Conservation (phyloP, 2,888 invertebrate species). For the Sphinx pinastri region DNA sequence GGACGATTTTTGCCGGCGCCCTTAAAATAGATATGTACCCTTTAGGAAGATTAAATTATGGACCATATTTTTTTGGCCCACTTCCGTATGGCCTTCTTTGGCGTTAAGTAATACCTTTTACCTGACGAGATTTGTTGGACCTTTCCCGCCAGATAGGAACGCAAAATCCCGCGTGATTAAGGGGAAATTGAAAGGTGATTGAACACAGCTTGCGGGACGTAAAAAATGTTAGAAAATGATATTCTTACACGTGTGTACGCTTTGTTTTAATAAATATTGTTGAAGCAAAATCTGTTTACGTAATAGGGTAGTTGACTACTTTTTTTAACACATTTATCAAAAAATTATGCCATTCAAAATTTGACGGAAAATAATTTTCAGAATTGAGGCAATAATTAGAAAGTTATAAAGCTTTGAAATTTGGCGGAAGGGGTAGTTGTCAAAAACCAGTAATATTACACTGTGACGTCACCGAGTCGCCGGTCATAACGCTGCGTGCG, state of each 20-base stretch:
- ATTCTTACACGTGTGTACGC: constrained; percentile 32
- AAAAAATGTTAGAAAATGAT: constrained; percentile 36
- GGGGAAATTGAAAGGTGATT: constrained; percentile 53
- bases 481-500: no score
- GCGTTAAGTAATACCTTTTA: constrained; percentile 56
- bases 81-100: constrained; percentile 57
- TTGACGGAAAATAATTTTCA: no score
- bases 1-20: constrained; percentile 61
- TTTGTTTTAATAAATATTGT: constrained; percentile 8
- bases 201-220: constrained; percentile 37
- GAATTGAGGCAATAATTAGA: no score
- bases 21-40: constrained; percentile 68
- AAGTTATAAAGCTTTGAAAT: no score
- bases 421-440: no score
- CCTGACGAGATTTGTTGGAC: constrained; percentile 56
- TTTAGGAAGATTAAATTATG: constrained; percentile 75
- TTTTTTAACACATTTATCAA: no score
- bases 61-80: constrained; percentile 64
- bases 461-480: no score
- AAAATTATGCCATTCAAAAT: no score
- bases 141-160: constrained; percentile 56
- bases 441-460: no score
- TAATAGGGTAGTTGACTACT: no score
- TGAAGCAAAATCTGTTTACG: no score
- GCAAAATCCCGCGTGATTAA: constrained; percentile 58